Evolutionary conservation across 2,113 vertebrate genomes (phyloP).

Genomic region (Melozone crissalis): DNA sequence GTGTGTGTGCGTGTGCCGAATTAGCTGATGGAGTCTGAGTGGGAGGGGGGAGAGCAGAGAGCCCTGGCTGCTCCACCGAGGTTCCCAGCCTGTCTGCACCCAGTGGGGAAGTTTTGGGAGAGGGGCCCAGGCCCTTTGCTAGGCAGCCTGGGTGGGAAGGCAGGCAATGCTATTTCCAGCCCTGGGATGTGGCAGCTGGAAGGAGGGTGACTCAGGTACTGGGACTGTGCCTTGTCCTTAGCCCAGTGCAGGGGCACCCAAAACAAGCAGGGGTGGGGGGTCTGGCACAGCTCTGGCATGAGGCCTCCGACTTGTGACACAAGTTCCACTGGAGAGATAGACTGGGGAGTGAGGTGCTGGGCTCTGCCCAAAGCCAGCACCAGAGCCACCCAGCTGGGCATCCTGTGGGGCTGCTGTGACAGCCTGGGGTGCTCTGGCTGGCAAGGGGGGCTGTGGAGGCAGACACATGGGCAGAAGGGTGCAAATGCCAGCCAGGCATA

Average conservation of each 20-base stretch:
- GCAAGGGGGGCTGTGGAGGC: neutral
- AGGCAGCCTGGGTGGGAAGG: neutral
- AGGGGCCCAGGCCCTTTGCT: neutral
- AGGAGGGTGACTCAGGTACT: neutral
- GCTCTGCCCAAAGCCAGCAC: neutral
- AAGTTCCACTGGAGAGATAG: neutral
- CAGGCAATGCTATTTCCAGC: neutral
- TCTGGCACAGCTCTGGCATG: neutral
- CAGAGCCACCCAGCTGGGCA: accelerated
- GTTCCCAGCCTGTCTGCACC: neutral
- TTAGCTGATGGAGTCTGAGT: neutral
- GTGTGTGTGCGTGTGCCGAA: neutral
- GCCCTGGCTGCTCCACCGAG: accelerated
- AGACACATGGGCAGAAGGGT: neutral
- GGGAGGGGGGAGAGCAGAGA: neutral
- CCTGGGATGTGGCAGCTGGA: neutral
- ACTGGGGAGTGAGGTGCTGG: accelerated
- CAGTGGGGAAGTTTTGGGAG: neutral
- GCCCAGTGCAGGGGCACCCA: neutral
- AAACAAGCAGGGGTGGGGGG: neutral
- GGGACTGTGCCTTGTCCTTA: neutral
- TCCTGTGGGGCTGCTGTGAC: neutral
- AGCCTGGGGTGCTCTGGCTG: accelerated
- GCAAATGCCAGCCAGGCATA: neutral
- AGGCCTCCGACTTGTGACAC: neutral